Percentiles rank a stretch among this genome's conserved stretches.
phyloP scores from a whole-genome alignment of 1,140 invertebrate species.

The Oppia nitens region DNA sequence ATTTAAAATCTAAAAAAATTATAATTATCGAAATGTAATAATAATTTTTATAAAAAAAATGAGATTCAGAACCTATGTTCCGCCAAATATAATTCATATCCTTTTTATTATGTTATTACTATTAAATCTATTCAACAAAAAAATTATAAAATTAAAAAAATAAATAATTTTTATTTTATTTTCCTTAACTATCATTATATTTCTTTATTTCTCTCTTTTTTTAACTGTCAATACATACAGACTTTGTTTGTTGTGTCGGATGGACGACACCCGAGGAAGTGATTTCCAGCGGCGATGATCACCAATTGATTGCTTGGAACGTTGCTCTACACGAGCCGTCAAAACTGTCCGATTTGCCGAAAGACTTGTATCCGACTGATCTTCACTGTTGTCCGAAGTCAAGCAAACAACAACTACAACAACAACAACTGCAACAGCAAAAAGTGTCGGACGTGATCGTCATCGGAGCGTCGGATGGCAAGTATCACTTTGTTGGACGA shows the following conservation, averaged over 20 bases:
- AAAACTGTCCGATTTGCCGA: conserved; percentile 53
- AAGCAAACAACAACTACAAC: not conserved
- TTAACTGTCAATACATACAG: conserved; percentile 39
- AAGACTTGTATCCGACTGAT: conserved; percentile 68
- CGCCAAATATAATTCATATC: not conserved
- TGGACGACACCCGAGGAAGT: conserved; percentile 85
- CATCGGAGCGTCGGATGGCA: conserved; percentile 65
- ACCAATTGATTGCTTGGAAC: conserved; percentile 73
- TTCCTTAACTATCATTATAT: not conserved
- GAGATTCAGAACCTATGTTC: not conserved
- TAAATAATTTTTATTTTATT: not conserved
- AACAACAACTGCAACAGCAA: conserved; percentile 40
- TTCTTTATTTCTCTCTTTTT: not conserved
- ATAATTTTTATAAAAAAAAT: no score
- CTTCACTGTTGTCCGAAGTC: conserved; percentile 56
- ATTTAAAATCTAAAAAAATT: no score
- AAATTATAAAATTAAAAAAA: no score
- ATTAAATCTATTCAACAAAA: no score
- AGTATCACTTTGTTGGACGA: conserved; percentile 65
- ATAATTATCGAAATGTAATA: no score
- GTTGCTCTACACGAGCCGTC: conserved; percentile 54
- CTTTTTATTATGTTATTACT: no score
- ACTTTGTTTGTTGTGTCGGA: conserved; percentile 62
- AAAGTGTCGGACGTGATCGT: conserved; percentile 59
- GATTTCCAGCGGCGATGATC: conserved; percentile 81